Conservation (phyloP, 2,113 vertebrate species). For the Sebastes schlegelii region DNA sequence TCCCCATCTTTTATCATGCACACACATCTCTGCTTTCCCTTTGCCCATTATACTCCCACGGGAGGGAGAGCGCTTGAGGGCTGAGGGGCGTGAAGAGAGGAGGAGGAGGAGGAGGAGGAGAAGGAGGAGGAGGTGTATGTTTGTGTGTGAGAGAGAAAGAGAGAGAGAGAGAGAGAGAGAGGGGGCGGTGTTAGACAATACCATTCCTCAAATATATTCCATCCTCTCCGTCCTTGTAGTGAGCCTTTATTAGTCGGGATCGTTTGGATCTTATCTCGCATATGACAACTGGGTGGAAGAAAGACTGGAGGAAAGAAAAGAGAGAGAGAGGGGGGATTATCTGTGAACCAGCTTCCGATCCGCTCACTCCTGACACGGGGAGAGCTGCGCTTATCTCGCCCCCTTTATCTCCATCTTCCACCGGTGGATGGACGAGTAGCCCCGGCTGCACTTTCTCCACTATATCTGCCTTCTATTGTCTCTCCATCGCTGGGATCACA, state of each 20-base stretch:
- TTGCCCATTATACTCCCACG: constrained; percentile 74
- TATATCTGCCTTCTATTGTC: constrained; percentile 86
- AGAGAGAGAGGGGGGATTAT: constrained; percentile 55
- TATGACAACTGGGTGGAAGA: constrained; percentile 63
- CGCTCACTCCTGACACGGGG: constrained; percentile 58
- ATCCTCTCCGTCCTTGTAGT: constrained; percentile 76
- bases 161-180: constrained; percentile 43
- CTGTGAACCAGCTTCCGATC: constrained; percentile 55
- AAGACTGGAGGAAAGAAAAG: constrained; percentile 37
- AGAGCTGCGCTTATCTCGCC: constrained; percentile 55
- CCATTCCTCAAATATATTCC: constrained; percentile 84
- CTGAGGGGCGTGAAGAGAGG: constrained; percentile 68
- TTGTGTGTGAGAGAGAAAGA: constrained; percentile 33
- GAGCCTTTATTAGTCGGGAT: constrained; percentile 81
- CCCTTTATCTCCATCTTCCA: constrained; percentile 59
- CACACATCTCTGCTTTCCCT: constrained; percentile 75
- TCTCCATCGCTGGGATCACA: constrained; percentile 63
- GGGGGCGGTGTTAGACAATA: constrained; percentile 82
- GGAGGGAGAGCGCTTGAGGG: constrained; percentile 75
- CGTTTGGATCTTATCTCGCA: constrained; percentile 79
- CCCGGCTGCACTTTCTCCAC: constrained; percentile 74
- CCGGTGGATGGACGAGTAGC: constrained; percentile 71
- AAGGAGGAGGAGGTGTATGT: constrained; percentile 10
- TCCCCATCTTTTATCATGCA: constrained; percentile 62
- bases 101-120: constrained; percentile 41